phyloP scores from a whole-genome alignment of 1,140 invertebrate species.

The Dendroctonus ponderosae region DNA sequence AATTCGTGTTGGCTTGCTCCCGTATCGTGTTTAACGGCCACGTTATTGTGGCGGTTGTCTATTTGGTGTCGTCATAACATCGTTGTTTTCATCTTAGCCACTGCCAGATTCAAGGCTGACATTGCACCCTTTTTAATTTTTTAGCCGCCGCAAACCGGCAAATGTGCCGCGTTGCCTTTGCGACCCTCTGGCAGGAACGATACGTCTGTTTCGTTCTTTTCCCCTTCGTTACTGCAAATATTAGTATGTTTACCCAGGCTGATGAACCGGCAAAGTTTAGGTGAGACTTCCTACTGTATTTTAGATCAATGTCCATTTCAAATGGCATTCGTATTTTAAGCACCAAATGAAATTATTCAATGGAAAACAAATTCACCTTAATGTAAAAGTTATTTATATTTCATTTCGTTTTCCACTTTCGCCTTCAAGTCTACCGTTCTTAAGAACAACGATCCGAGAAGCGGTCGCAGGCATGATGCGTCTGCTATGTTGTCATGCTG shows the following conservation, averaged over 20 bases:
- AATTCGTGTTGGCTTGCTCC: constrained; percentile 20
- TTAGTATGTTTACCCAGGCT: constrained; percentile 18
- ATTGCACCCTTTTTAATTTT: constrained; percentile 10
- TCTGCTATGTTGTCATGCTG: constrained; percentile 24
- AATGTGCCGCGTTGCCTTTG: constrained; percentile 6
- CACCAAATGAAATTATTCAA: neutral
- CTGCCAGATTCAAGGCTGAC: constrained; percentile 21
- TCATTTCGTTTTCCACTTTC: constrained; percentile 34
- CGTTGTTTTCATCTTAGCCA: constrained; percentile 28
- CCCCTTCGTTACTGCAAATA: constrained; percentile 4
- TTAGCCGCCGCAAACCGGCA: constrained; percentile 10
- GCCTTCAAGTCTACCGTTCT: constrained; percentile 28
- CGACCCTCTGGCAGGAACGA: neutral
- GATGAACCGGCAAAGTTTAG: constrained; percentile 27
- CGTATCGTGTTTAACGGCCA: constrained; percentile 9
- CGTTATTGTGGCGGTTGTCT: constrained; percentile 17
- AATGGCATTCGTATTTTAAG: neutral
- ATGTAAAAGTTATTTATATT: constrained; percentile 29
- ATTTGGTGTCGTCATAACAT: constrained; percentile 17
- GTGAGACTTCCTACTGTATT: constrained; percentile 21
- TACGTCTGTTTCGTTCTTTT: too few species aligned
- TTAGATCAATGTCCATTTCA: constrained; percentile 3
- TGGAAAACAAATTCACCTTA: constrained; percentile 10
- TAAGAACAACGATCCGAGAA: constrained; percentile 27
- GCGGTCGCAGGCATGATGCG: constrained; percentile 29